Conservation (phyloP, 2,113 vertebrate species). For the Alosa alosa region DNA sequence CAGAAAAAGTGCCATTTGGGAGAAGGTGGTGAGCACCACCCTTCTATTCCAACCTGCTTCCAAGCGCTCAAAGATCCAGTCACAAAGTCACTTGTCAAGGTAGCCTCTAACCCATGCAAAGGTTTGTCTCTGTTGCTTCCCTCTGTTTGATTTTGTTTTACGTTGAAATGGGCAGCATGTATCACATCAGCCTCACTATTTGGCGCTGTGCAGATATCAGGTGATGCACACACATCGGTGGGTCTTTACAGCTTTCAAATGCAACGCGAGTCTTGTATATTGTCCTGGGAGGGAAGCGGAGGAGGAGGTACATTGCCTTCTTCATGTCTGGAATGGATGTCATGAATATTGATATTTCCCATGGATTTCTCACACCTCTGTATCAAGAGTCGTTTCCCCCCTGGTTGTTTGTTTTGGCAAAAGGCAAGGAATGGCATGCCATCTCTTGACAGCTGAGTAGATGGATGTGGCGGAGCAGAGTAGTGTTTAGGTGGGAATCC, state of each 20-base stretch:
- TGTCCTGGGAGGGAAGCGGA: not conserved
- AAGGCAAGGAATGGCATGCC: not conserved
- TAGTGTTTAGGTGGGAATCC: not conserved
- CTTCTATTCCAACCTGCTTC: constrained; percentile 2
- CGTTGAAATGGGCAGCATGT: not conserved
- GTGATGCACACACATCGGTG: not conserved
- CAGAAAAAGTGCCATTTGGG: constrained; percentile 63
- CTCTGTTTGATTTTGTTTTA: not conserved
- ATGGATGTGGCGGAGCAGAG: not conserved
- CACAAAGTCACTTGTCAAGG: not conserved
- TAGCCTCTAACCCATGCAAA: not conserved
- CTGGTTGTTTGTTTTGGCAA: not conserved
- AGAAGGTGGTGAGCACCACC: not conserved
- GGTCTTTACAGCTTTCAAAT: constrained; percentile 12
- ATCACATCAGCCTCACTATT: not conserved
- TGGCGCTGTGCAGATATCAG: not conserved
- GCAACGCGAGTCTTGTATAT: not conserved
- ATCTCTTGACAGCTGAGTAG: not conserved
- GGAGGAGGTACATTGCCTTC: not conserved
- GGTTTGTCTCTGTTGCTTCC: not conserved
- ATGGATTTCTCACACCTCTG: not conserved
- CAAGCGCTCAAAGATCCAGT: constrained; percentile 2
- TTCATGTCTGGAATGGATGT: constrained; percentile 8
- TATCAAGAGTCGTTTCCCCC: not conserved
- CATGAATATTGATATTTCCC: not conserved